A percentile compares a stretch with the other conserved stretches of the same genome.
These are phyloP conservation scores for Amiota minor DNA, from an alignment of 2,888 invertebrate genomes.

Conservation along the genomic window DNA sequence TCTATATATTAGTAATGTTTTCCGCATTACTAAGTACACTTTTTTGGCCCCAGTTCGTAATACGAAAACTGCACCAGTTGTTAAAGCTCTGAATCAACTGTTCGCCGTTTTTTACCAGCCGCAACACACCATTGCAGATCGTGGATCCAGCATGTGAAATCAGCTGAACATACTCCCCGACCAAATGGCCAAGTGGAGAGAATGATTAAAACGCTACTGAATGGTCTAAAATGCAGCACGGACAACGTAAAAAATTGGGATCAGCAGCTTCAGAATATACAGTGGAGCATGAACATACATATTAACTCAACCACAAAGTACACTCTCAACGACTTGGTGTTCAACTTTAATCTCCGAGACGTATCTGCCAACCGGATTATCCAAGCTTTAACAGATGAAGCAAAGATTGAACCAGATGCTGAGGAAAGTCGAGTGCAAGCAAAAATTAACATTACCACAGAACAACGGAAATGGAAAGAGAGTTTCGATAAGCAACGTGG, in stretches of 20 bases:
- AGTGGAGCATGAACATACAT: slow-evolving; percentile 45
- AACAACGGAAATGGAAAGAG: slow-evolving; percentile 5
- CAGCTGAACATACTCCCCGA: slow-evolving; percentile 39
- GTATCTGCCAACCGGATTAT: neutral
- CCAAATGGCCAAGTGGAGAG: slow-evolving; percentile 43
- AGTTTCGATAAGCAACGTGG: neutral
- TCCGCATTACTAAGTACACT: no score
- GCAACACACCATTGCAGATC: no score
- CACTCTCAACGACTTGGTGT: slow-evolving; percentile 43
- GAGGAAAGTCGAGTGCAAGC: neutral
- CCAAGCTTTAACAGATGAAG: neutral
- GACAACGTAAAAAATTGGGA: slow-evolving; percentile 40
- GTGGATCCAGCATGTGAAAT: slow-evolving; percentile 43
- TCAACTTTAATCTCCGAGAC: slow-evolving; percentile 38
- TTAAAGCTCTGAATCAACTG: neutral
- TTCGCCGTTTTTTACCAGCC: neutral
- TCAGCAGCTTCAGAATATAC: slow-evolving; percentile 32
- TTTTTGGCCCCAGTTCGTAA: neutral
- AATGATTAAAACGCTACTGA: slow-evolving; percentile 33
- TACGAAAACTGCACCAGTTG: neutral
- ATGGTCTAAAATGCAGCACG: slow-evolving; percentile 36
- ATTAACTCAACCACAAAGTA: slow-evolving; percentile 37
- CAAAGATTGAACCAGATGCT: neutral
- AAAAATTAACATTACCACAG: neutral
- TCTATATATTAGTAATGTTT: no score